Evolutionary conservation across 2,113 vertebrate species (phyloP), one percentile per base, ranked within the genome.

Genomic region (Riparia riparia): DNA sequence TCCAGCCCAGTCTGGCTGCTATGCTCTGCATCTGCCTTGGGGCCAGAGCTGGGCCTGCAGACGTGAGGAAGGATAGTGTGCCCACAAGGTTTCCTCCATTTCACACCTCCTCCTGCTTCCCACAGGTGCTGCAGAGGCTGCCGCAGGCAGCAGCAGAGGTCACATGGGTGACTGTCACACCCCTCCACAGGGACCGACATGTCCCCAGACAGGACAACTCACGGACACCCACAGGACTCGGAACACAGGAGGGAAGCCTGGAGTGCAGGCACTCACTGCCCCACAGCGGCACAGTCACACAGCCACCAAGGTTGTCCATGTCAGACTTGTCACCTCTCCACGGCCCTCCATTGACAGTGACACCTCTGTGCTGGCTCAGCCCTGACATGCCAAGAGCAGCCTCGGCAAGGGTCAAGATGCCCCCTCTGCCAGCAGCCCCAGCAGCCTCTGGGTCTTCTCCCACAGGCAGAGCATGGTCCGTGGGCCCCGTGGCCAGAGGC

Each of bases 101-200:
- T 2, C 9, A 5, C 2, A 0, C 9, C 4, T 15, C 6, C 9
- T 19, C 9, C 45, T 51, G 17, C 22, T 51, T n/a, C 45, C 58
- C 45, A n/a, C 37, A 63, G 45, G 22, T 51, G 22, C 1, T 17
- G 1, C 10, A n/a, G 4, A 17, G 47, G 13, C 29, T 1, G 13
- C 34, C 1, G 0, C 58, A n/a, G 29, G 37, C 29, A 78, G 74
- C 22, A 6, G 8, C 1, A 1, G 11, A 50, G 34, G 17, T 41
- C 74, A 32, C 29, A 1, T n/a, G 7, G 17, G 2, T 1, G 1
- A 51, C 28, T 4, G 1, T 26, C 21, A n/a, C 1, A 1, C 47
- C 2, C 20, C 3, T 2, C 20, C 3, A 1, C 2, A 17, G 10
- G 11, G n/a, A n/a, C n/a, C n/a, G n/a, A n/a, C n/a, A n/a, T n/a